Evolutionary conservation across 2,113 vertebrate genomes (phyloP).

Genomic region (Oreochromis niloticus): DNA sequence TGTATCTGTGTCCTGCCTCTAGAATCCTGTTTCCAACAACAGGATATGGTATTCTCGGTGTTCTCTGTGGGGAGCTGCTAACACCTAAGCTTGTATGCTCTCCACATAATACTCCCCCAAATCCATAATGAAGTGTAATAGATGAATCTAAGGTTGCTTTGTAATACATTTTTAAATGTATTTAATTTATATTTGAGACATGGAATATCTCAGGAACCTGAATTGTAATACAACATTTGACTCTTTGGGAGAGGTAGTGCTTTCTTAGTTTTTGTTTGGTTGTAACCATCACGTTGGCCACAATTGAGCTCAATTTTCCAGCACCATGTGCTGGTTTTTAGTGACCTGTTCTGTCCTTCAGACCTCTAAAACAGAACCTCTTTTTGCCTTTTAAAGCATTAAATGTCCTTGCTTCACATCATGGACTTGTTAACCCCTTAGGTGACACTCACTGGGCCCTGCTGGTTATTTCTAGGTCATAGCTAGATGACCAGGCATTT

Average conservation of each 20-base stretch:
- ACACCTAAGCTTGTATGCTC: background rate
- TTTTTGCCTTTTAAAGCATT: background rate
- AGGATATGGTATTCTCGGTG: accelerated
- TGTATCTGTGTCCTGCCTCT: background rate
- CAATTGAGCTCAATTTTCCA: background rate
- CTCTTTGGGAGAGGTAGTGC: accelerated
- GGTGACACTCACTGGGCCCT: background rate
- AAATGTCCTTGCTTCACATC: background rate
- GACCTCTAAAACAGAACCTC: background rate
- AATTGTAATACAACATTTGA: background rate
- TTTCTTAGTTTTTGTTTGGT: background rate
- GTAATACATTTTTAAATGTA: accelerated
- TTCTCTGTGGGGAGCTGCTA: background rate
- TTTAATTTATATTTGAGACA: background rate
- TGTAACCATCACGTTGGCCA: accelerated
- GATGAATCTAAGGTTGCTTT: background rate
- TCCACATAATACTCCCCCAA: accelerated
- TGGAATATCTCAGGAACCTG: background rate
- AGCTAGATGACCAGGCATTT: background rate
- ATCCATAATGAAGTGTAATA: background rate
- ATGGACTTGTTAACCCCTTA: background rate
- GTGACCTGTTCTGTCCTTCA: background rate
- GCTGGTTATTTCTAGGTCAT: background rate
- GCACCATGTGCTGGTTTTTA: background rate
- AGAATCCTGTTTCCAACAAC: background rate